phyloP scores from a whole-genome alignment of 1,140 invertebrate species.

The Eriosoma lanigerum region DNA sequence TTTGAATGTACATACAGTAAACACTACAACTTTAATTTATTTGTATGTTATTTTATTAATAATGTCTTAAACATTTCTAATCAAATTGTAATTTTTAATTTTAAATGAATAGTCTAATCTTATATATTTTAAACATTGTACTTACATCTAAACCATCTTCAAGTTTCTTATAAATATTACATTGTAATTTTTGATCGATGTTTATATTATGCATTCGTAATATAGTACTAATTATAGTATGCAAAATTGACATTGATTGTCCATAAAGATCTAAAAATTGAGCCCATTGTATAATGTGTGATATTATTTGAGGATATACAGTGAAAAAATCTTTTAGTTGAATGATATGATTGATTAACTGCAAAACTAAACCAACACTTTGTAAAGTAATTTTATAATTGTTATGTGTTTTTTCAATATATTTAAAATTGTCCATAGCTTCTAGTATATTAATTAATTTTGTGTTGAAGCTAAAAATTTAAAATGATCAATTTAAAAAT shows the following conservation, averaged over 20 bases:
- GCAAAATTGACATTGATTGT: slow-evolving; percentile 15
- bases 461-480: slow-evolving; percentile 11
- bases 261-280: slow-evolving; percentile 1
- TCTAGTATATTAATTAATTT: slow-evolving; percentile 25
- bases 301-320: slow-evolving; percentile 28
- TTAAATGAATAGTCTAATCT: not conserved
- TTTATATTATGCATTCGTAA: not conserved
- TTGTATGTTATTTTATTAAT: too few species aligned
- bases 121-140: not conserved
- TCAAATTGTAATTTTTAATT: too few species aligned
- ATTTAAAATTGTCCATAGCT: not conserved
- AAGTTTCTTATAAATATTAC: not conserved
- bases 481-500: not conserved
- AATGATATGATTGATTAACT: slow-evolving; percentile 34
- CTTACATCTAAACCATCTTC: slow-evolving; percentile 41
- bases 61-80: too few species aligned
- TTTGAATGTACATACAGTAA: too few species aligned
- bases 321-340: slow-evolving; percentile 17
- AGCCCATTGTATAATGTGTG: not conserved
- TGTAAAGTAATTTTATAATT: slow-evolving; percentile 1
- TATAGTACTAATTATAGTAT: slow-evolving; percentile 24
- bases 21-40: too few species aligned
- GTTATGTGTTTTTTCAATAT: not conserved
- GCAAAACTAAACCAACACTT: slow-evolving; percentile 3
- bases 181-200: slow-evolving; percentile 8